These are phyloP conservation scores for Dipodomys spectabilis DNA, from an alignment of 2,113 vertebrate species.

Conservation along the genomic window DNA sequence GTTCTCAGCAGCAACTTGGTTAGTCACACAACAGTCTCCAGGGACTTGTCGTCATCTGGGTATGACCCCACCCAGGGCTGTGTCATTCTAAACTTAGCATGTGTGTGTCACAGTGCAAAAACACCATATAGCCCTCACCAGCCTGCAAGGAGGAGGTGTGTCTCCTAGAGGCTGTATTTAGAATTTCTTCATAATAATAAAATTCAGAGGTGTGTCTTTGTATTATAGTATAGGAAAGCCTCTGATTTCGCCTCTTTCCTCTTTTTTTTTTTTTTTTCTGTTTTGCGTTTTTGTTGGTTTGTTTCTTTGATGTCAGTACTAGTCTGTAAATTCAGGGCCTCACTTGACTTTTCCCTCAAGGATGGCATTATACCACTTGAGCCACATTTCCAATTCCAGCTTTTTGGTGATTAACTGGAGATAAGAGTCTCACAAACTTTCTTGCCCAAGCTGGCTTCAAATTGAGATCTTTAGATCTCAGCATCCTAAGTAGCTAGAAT, in stretches of 20 bases:
- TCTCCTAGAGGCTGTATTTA: neutral
- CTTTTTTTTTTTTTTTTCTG: too few relatives aligned
- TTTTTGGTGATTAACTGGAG: too few relatives aligned
- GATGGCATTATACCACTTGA: too few relatives aligned
- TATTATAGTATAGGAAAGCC: neutral
- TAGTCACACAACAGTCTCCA: neutral
- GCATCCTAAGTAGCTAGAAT: too few relatives aligned
- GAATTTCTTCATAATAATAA: conserved; percentile 23
- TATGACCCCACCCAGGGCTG: neutral
- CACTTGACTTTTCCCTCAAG: too few relatives aligned
- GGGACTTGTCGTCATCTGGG: neutral
- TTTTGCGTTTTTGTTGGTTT: too few relatives aligned
- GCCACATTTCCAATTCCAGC: too few relatives aligned
- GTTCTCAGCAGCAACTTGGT: neutral
- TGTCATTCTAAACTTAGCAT: conserved; percentile 15
- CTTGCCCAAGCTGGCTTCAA: too few relatives aligned
- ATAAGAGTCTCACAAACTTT: too few relatives aligned
- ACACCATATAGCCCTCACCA: neutral
- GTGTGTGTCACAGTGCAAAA: neutral
- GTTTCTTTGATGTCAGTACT: too few relatives aligned
- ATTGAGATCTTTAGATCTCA: too few relatives aligned
- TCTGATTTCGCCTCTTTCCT: neutral
- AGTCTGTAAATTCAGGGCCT: too few relatives aligned
- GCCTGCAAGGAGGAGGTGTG: neutral
- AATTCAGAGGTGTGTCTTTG: neutral